Percentiles rank a stretch among this genome's conserved stretches.
Conservation (phyloP, 2,888 invertebrate genomes). For the Crepidodera aurea region DNA sequence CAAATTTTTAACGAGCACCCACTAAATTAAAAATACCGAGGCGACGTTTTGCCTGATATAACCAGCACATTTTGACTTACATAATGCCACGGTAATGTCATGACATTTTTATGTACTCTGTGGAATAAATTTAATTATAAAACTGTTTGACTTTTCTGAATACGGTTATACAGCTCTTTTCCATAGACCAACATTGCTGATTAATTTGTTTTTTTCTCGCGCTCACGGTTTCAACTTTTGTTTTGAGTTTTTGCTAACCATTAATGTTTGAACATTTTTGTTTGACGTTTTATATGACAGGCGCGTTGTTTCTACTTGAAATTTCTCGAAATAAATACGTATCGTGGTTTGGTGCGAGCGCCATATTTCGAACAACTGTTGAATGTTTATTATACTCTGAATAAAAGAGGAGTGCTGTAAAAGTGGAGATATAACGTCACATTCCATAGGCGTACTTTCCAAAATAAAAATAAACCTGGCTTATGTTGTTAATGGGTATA, state of each 20-base stretch:
- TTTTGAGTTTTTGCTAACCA: neutral
- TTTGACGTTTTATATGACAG: conserved; percentile 1
- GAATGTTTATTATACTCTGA: neutral
- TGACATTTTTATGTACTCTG: conserved; percentile 50
- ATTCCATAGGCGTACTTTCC: no score
- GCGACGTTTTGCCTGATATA: neutral
- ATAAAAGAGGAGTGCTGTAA: no score
- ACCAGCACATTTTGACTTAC: conserved; percentile 33
- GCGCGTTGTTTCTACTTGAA: neutral
- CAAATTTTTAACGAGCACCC: conserved; percentile 23
- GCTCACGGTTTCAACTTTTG: neutral
- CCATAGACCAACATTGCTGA: conserved; percentile 32
- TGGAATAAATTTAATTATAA: conserved; percentile 49
- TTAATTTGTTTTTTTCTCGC: conserved; percentile 34
- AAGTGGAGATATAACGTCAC: no score
- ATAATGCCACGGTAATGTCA: conserved; percentile 50
- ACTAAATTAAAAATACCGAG: conserved; percentile 21
- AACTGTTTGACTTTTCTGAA: conserved; percentile 42
- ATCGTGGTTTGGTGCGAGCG: neutral
- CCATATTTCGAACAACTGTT: neutral
- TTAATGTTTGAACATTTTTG: conserved; percentile 41
- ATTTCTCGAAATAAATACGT: neutral
- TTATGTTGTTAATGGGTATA: no score
- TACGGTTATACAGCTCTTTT: conserved; percentile 40
- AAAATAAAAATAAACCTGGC: no score